Percentiles rank a stretch among this genome's conserved stretches.
Conservation (phyloP, 2,888 invertebrate species). For the Pyralis farinalis region DNA sequence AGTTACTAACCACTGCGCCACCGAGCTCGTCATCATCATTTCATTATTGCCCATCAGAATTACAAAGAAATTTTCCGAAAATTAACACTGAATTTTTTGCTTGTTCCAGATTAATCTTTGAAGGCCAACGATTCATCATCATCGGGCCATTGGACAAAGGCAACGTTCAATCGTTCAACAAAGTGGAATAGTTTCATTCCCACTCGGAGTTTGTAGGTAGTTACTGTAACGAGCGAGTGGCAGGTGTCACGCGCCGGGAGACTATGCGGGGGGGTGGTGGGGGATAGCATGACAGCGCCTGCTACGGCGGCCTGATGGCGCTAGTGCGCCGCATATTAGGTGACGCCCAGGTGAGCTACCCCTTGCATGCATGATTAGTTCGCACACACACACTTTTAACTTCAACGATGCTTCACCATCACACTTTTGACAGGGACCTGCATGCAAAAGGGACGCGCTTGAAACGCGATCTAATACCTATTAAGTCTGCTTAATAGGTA, state of each 20-base stretch:
- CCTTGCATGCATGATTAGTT: not conserved
- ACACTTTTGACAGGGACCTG: not conserved
- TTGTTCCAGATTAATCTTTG: conserved; percentile 50
- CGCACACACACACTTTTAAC: not conserved
- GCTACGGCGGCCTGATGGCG: conserved; percentile 89
- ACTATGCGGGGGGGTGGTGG: conserved; percentile 56
- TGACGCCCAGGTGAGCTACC: conserved; percentile 88
- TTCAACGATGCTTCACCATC: not conserved
- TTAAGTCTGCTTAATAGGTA: conserved; percentile 10
- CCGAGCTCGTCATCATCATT: too few relatives aligned
- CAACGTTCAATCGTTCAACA: conserved; percentile 11
- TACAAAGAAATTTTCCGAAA: not conserved
- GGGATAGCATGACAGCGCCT: conserved; percentile 78
- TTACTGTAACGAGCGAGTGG: conserved; percentile 31
- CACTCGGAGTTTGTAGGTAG: conserved; percentile 41
- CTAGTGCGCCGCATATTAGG: conserved; percentile 92
- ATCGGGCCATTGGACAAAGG: not conserved
- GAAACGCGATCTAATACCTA: conserved; percentile 17
- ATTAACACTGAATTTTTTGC: conserved; percentile 22
- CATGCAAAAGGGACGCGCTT: conserved; percentile 2
- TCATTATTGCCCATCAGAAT: not conserved
- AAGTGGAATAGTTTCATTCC: conserved; percentile 53
- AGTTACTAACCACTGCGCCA: too few relatives aligned
- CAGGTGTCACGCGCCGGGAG: conserved; percentile 35
- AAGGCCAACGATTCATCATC: too few relatives aligned